These are phyloP conservation scores for Tonatia bakeri DNA, from an alignment of 2,113 vertebrate genomes.

Conservation along the genomic window DNA sequence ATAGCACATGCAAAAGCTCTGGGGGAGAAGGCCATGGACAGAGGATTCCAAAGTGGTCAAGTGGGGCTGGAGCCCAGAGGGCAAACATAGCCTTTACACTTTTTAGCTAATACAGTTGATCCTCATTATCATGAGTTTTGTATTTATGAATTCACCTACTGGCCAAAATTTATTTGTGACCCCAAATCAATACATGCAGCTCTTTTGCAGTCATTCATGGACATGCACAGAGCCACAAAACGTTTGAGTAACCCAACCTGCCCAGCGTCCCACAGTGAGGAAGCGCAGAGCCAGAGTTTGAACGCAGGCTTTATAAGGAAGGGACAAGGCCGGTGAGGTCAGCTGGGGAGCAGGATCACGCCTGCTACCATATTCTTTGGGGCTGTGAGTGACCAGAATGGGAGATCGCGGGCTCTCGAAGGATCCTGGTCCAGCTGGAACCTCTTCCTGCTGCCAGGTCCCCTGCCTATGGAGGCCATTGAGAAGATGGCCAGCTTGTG, in stretches of 20 bases:
- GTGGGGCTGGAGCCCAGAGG: not conserved
- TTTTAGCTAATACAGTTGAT: not conserved
- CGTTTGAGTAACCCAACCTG: not conserved
- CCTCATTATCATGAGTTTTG: not conserved
- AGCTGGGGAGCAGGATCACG: fast-evolving
- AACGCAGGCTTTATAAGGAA: not conserved
- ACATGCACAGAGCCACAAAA: not conserved
- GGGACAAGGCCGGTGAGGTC: not conserved
- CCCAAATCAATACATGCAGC: not conserved
- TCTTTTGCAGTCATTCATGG: not conserved
- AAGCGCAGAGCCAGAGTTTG: not conserved
- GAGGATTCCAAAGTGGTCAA: not conserved
- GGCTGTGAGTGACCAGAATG: not conserved
- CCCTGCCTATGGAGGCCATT: constrained; percentile 90
- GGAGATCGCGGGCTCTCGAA: not conserved
- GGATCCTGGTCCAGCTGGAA: not conserved
- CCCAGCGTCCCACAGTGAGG: not conserved
- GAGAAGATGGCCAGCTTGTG: constrained; percentile 92
- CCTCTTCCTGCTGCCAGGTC: constrained; percentile 75
- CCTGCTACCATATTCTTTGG: not conserved
- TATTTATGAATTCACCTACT: not conserved
- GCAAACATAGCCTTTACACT: not conserved
- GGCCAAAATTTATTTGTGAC: not conserved
- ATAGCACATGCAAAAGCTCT: not conserved
- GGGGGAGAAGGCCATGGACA: not conserved